These are phyloP conservation scores for Pocillopora grandis DNA, from an alignment of 92 coral and sea anemone genomes.

Conservation along the genomic window DNA sequence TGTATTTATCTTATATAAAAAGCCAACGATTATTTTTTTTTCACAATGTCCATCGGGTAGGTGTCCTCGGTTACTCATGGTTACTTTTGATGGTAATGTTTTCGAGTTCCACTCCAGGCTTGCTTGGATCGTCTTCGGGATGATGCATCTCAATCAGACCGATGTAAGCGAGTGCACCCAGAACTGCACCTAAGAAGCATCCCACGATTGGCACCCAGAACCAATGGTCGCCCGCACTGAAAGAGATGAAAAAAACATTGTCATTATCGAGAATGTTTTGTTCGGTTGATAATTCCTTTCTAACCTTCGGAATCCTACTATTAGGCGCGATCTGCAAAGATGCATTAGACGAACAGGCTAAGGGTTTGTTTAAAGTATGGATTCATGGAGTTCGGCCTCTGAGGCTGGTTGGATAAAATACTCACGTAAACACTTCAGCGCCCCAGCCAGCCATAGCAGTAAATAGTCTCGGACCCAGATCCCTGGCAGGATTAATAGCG, in stretches of 20 bases:
- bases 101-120: constrained; percentile 23
- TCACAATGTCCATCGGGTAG: too few species aligned
- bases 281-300: too few species aligned
- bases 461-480: constrained; percentile 81
- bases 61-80: neutral
- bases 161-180: constrained; percentile 58
- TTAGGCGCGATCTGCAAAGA: too few species aligned
- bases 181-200: constrained; percentile 59
- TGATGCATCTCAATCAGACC: constrained; percentile 64
- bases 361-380: too few species aligned
- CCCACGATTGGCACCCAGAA: constrained; percentile 80
- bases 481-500: constrained; percentile 95
- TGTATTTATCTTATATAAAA: too few species aligned
- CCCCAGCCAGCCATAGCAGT: constrained; percentile 97
- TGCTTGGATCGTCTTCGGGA: neutral
- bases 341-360: too few species aligned
- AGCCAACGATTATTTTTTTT: too few species aligned
- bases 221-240: constrained; percentile 72
- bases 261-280: too few species aligned
- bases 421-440: constrained; percentile 75
- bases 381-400: too few species aligned
- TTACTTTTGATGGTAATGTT: constrained; percentile 1
- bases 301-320: too few species aligned
- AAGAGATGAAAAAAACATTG: neutral
- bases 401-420: neutral